Conservation (phyloP, 2,113 vertebrate genomes). For the Dipodomys ordii region DNA sequence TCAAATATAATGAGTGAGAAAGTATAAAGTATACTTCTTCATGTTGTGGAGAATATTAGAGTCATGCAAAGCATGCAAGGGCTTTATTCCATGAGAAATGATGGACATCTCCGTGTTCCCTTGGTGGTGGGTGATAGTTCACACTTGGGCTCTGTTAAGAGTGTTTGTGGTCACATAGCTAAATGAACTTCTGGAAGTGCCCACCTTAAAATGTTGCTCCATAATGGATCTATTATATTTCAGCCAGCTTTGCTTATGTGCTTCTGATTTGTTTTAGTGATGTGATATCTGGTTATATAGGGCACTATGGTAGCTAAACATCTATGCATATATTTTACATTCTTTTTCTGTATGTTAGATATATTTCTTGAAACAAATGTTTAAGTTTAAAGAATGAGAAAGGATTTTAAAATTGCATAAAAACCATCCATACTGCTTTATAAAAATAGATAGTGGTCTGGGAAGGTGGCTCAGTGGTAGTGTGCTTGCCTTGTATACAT, state of each 20-base stretch:
- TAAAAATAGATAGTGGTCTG: background rate
- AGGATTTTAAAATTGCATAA: background rate
- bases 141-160: background rate
- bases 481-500: too few species aligned
- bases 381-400: background rate
- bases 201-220: background rate
- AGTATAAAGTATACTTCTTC: background rate
- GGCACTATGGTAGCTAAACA: too few species aligned
- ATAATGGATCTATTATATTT: background rate
- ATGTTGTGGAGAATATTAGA: background rate
- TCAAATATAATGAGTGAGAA: background rate
- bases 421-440: background rate
- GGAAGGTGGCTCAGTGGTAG: too few species aligned
- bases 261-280: background rate
- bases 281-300: background rate
- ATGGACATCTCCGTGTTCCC: background rate
- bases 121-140: background rate
- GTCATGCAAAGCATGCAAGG: background rate
- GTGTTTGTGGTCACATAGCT: background rate
- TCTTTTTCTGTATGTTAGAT: background rate
- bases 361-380: conserved; percentile 11
- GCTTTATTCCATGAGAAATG: background rate
- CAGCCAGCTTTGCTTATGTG: background rate
- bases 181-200: background rate
- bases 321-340: background rate